Base-by-base conservation (phyloP, 2,888 invertebrate species). In the Phoenoteleia sp. region DNA sequence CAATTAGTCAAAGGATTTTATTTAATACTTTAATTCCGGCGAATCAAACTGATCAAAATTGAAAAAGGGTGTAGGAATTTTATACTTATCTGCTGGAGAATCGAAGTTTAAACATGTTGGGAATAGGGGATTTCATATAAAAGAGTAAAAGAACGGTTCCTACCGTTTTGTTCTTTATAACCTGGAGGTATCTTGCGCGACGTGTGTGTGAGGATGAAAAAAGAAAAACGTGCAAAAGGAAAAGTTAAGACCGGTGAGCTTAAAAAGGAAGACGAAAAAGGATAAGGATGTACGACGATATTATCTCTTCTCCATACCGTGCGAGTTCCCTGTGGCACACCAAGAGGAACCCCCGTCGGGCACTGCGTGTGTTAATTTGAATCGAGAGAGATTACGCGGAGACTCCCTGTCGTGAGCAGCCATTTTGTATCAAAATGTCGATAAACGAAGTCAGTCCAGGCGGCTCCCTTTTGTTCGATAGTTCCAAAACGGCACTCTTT, bases 281-380 rank as follows among this genome's bases (percentile, higher is more conserved):
- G 82, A 82, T 87, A 85, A 86, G 84, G 86, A 89, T 89, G 87
- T 89, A 91, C 90, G 88, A 90, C 89, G 93, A 93, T 93, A 92
- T 92, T 92, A 92, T 93, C 92, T 92, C 90, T 89, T 86, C 86
- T 88, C 88, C 88, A 89, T 91, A 90, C 90, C 86, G 87, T 86
- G 90, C 88, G 88, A 90, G 90, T 89, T 89, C 88, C 89, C 89
- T 86, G 87, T 88, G 88, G 90, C 90, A 89, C 88, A 86, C 85
- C 84, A 86, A 84, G 87, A 85, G 85, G 81, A 81, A 88, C 89
- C 88, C 91, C 91, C 88, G 88, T 87, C 84, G 92, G 84, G 91
- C 93, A 88, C 93, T 92, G 93, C 94, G 94, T 94, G 95, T 94
- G 95, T 95, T 95, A 95, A 95, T 95, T 95, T 95, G 95, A 94